Conservation (phyloP, 2,113 vertebrate genomes). For the Macroglossus sobrinus region DNA sequence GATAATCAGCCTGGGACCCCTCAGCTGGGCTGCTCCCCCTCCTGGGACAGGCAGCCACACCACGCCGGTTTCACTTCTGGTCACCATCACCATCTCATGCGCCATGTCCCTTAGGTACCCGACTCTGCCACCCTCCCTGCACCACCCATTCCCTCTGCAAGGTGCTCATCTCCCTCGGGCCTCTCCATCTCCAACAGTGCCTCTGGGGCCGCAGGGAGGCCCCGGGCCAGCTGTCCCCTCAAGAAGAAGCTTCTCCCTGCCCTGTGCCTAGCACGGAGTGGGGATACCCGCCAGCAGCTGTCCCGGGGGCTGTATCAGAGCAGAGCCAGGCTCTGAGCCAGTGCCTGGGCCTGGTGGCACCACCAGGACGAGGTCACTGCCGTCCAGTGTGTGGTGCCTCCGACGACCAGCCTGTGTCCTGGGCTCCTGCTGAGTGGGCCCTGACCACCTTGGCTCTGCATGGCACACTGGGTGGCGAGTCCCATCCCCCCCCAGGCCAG, state of each 20-base stretch:
- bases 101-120: too few relatives aligned
- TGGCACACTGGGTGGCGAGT: background rate
- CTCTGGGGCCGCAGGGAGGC: fast-evolving
- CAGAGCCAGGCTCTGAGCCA: background rate
- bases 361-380: background rate
- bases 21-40: too few relatives aligned
- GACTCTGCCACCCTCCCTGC: too few relatives aligned
- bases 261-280: background rate
- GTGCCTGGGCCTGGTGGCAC: fast-evolving
- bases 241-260: too few relatives aligned
- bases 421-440: too few relatives aligned
- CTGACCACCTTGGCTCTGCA: fast-evolving
- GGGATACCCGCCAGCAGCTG: background rate
- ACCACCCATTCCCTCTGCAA: too few relatives aligned
- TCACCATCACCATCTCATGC: too few relatives aligned
- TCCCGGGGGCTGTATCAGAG: background rate
- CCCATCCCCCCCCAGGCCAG: too few relatives aligned
- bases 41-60: too few relatives aligned
- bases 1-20: too few relatives aligned
- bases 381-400: fast-evolving
- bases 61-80: too few relatives aligned
- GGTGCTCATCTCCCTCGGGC: too few relatives aligned
- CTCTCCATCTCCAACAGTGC: background rate
- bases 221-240: background rate
- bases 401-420: fast-evolving